phyloP scores from a whole-genome alignment of 2,797 vertebrate genomes.

The Myiotriccus ornatus region DNA sequence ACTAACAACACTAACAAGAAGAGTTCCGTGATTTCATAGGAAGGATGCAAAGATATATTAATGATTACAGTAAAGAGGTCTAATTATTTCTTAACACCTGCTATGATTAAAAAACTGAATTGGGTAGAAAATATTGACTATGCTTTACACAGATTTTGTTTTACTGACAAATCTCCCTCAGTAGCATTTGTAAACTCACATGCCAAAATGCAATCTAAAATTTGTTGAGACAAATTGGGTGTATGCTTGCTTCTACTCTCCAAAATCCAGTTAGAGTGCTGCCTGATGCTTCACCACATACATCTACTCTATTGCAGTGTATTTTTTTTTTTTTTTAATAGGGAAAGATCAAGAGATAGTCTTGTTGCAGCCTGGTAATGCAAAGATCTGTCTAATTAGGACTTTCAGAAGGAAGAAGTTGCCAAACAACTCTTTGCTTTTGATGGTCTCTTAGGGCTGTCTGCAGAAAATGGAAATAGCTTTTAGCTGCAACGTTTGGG shows the following conservation, averaged over 20 bases:
- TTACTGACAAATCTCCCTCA: neutral
- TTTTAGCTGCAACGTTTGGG: slow-evolving; percentile 34
- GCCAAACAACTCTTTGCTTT: slow-evolving; percentile 1
- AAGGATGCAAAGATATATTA: neutral
- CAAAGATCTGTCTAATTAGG: slow-evolving; percentile 29
- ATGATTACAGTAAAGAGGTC: accelerated
- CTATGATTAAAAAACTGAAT: neutral
- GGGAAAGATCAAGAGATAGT: neutral
- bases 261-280: neutral
- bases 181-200: neutral
- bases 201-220: neutral
- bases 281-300: neutral
- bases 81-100: neutral
- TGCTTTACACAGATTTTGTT: neutral
- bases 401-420: slow-evolving; percentile 4
- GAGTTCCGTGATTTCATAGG: neutral
- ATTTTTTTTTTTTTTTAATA: neutral
- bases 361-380: neutral
- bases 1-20: neutral
- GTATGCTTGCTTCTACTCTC: neutral
- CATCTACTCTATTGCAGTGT: neutral
- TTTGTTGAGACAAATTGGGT: neutral
- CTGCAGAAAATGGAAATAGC: slow-evolving; percentile 50
- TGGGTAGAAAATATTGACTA: neutral
- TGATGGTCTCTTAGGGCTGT: neutral